Evolutionary conservation across 2,888 invertebrate genomes (phyloP).

Genomic region (Scaptodrosophila latifasciaeformis): DNA sequence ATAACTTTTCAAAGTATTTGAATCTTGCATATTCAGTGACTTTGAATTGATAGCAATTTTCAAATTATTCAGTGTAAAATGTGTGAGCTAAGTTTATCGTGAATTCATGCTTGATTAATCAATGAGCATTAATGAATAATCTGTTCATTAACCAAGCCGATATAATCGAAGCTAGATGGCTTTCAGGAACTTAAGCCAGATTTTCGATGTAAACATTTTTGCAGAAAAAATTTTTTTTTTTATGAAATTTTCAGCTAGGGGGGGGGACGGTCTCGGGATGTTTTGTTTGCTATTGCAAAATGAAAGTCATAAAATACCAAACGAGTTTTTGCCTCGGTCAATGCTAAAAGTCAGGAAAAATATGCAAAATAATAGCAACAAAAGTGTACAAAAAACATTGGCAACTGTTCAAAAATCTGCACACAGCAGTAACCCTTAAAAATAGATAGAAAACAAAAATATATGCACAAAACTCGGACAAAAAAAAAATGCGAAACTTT

Average conservation of each 20-base stretch:
- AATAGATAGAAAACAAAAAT: neutral
- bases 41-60: too few species aligned
- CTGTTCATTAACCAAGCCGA: neutral
- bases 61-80: too few species aligned
- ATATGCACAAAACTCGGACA: neutral
- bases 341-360: constrained; percentile 3
- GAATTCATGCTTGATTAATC: neutral
- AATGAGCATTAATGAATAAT: neutral
- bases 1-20: too few species aligned
- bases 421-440: too few species aligned
- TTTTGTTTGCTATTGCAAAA: constrained; percentile 3
- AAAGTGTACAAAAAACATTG: neutral
- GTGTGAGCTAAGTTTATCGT: neutral
- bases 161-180: too few species aligned
- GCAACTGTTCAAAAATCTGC: neutral
- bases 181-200: too few species aligned
- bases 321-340: constrained; percentile 1
- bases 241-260: too few species aligned
- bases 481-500: neutral
- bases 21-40: too few species aligned
- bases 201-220: too few species aligned
- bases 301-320: constrained; percentile 5
- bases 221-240: neutral
- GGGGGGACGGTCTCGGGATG: too few species aligned
- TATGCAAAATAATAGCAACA: constrained; percentile 1